Evolutionary conservation across 2,888 invertebrate species (phyloP).

Genomic region (Sylvicola cinctus): DNA sequence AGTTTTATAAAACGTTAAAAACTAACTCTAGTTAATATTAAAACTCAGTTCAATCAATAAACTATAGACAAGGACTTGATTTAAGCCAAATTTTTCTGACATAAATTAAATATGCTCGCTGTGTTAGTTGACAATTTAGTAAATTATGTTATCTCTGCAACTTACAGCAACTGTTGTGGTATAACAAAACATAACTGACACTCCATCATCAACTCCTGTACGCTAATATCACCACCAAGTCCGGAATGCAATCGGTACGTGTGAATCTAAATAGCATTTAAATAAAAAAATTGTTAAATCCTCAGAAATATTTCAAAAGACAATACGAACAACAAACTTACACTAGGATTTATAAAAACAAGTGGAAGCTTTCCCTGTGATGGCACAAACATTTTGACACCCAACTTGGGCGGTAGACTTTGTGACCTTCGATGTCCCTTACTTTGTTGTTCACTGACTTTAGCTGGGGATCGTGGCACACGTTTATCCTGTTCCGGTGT

Average conservation of each 20-base stretch:
- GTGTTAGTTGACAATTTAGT: no score
- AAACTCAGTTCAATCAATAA: no score
- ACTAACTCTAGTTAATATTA: no score
- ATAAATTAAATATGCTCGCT: constrained; percentile 3
- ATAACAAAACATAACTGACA: constrained; percentile 66
- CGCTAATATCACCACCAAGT: constrained; percentile 76
- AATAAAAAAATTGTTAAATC: neutral
- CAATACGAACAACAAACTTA: constrained; percentile 7
- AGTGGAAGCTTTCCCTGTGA: constrained; percentile 50
- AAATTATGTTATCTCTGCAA: no score
- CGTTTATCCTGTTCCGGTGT: constrained; percentile 46
- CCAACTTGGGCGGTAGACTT: constrained; percentile 63
- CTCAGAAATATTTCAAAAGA: neutral
- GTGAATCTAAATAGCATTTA: constrained; percentile 26
- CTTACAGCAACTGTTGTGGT: constrained; percentile 76
- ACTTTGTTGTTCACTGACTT: constrained; percentile 17
- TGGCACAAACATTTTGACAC: constrained; percentile 62
- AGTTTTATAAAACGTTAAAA: no score
- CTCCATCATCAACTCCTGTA: constrained; percentile 85
- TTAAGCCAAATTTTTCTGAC: constrained; percentile 1
- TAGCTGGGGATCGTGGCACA: constrained; percentile 21
- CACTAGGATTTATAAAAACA: constrained; percentile 48
- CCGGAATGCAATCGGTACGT: constrained; percentile 81
- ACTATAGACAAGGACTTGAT: neutral
- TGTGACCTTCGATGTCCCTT: constrained; percentile 52